phyloP scores from a whole-genome alignment of 2,113 vertebrate genomes.

The Ia io region DNA sequence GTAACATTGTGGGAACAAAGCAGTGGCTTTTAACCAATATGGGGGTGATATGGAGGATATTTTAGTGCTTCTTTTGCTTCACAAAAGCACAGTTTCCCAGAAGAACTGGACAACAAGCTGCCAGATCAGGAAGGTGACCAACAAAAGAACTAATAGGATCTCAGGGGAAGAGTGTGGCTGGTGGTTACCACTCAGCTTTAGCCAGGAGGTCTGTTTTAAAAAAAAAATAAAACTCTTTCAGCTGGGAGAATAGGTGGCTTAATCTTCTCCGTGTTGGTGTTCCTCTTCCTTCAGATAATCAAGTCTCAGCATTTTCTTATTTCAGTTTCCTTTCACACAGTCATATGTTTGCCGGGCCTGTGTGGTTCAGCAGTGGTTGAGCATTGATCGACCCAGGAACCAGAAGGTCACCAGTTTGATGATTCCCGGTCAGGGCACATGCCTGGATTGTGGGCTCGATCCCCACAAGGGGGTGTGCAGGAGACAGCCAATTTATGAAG shows the following conservation, averaged over 20 bases:
- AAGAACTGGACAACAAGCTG: slow-evolving; percentile 43
- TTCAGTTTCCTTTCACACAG: neutral
- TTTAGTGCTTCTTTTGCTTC: slow-evolving; percentile 47
- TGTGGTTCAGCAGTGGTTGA: too few species aligned
- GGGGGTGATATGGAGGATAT: neutral
- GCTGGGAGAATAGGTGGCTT: neutral
- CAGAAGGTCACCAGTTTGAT: too few species aligned
- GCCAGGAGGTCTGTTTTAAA: neutral
- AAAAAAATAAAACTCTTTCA: neutral
- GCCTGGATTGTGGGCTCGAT: too few species aligned
- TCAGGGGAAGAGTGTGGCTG: neutral
- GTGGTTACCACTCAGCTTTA: neutral
- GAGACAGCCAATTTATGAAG: too few species aligned
- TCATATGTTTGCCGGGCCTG: neutral
- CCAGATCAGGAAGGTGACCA: slow-evolving; percentile 6
- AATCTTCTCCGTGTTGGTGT: neutral
- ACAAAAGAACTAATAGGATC: slow-evolving; percentile 43
- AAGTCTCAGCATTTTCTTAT: neutral
- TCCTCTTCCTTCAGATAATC: neutral
- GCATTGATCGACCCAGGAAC: too few species aligned
- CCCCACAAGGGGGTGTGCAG: too few species aligned
- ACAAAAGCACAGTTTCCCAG: slow-evolving; percentile 30
- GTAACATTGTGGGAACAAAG: neutral
- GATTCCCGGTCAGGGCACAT: too few species aligned
- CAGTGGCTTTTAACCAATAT: neutral